Base-by-base conservation (phyloP, 1,140 invertebrate species). In the Zophobas morio region DNA sequence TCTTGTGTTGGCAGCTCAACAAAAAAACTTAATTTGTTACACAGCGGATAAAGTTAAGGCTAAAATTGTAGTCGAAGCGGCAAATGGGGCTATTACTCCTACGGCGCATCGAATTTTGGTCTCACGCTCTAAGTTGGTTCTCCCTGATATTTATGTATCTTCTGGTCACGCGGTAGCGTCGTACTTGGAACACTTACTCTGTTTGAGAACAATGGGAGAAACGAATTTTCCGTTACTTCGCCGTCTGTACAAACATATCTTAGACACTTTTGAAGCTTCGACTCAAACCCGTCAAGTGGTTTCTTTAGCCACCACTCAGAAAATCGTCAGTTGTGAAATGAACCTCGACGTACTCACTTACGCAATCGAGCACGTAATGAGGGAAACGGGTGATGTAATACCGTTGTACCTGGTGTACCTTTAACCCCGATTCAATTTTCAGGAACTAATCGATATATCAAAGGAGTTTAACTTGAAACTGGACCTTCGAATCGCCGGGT, bases 151-250 rank as follows among this genome's bases (percentile, higher is more conserved):
- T 83, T 91, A 91, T 84, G 90, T 95, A 70, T 97, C 96, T 86
- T 94, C 93, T 74, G 96, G 96, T 81, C 95, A 95, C 86, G 95
- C 96, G 32, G 95, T 96, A 0, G 95, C 96, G 0, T 96, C 95
- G 3, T 98, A 96, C 86, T 96, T 98, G 86, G 96, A 98, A 84
- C 97, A 94, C 91, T 86, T 98, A 35, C 32, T 66, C 1, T 3
- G 3, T 20, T 42, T 32, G 39, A 66, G 39, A 32, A 6, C n/a
- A 42, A 4, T 20, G n/a, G 34, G 36, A 20, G 6, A 40, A 4
- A 57, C 3, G n/a, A 39, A 66, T 4, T 40, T 66, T 42, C 39
- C 37, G 2, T 8, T 66, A 20, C 32, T 66, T 6, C 40, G 60
- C 20, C 1, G 42, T 32, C n/a, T 66, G 20, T 66, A 66, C 39